Evolutionary conservation across 2,888 invertebrate genomes (phyloP).

Genomic region (Calameuta pallipes): DNA sequence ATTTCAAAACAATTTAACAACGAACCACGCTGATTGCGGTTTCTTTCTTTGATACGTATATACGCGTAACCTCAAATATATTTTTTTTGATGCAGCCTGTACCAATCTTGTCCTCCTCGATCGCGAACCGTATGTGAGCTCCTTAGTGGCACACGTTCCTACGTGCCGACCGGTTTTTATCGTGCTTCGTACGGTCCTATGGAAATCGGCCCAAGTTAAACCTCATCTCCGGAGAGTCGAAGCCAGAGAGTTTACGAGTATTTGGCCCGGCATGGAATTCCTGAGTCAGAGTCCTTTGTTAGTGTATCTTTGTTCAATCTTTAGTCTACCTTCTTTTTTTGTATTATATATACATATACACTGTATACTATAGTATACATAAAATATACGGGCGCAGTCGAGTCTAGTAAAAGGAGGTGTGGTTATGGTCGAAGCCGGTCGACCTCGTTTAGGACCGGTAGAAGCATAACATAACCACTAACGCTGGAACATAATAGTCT

Average conservation of each 20-base stretch:
- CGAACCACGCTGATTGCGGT: neutral
- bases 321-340: neutral
- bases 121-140: neutral
- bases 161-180: constrained; percentile 3
- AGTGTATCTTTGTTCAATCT: neutral
- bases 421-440: constrained; percentile 54
- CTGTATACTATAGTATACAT: neutral
- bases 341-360: neutral
- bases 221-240: neutral
- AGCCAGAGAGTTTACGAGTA: neutral
- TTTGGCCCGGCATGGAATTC: constrained; percentile 3
- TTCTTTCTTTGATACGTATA: neutral
- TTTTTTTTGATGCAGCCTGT: neutral
- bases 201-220: neutral
- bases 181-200: neutral
- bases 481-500: constrained; percentile 1
- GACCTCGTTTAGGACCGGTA: constrained; percentile 64
- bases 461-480: constrained; percentile 44
- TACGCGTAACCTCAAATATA: neutral
- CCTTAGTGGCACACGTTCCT: neutral
- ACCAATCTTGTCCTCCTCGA: neutral
- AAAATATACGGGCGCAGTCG: constrained; percentile 5
- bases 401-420: constrained; percentile 51
- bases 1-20: neutral
- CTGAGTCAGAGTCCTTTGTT: constrained; percentile 5